A percentile compares a stretch with the other conserved stretches of the same genome.
phyloP scores from a whole-genome alignment of 2,888 invertebrate genomes.

The Bombyx huttoni region DNA sequence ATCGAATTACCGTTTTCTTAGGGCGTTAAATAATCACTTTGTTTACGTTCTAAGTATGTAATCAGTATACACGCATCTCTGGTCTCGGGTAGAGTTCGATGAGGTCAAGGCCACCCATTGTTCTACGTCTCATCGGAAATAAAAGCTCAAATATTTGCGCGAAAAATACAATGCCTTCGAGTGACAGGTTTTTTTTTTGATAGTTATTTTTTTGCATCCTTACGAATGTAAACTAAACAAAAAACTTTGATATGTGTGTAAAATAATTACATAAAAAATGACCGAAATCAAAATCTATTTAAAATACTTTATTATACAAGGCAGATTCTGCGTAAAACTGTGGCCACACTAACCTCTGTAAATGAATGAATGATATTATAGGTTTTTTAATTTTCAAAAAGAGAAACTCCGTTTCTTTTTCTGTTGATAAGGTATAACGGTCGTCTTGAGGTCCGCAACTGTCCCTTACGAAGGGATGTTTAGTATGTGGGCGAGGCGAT shows the following conservation, averaged over 20 bases:
- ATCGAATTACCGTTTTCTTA: too few species aligned
- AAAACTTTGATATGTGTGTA: too few species aligned
- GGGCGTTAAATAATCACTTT: too few species aligned
- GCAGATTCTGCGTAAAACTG: too few species aligned
- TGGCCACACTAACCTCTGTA: too few species aligned
- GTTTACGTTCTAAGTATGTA: too few species aligned
- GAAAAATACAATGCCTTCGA: neutral
- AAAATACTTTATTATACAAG: too few species aligned
- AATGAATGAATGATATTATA: too few species aligned
- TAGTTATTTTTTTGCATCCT: neutral
- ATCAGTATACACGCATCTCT: too few species aligned
- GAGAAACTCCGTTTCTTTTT: neutral
- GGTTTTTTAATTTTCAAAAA: neutral
- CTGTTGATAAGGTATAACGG: conserved; percentile 19
- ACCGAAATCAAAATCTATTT: too few species aligned
- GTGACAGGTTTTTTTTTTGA: neutral
- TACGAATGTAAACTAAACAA: too few species aligned
- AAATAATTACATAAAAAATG: too few species aligned
- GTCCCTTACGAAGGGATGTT: conserved; percentile 36
- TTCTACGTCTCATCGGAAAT: conserved; percentile 10
- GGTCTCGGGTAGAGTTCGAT: conserved; percentile 5
- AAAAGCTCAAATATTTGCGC: conserved; percentile 9
- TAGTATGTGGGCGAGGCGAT: conserved; percentile 5
- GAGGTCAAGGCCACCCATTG: conserved; percentile 14
- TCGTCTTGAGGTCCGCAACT: conserved; percentile 21